Evolutionary conservation across 2,113 vertebrate species (phyloP), one percentile per base, ranked within the genome.

Genomic region (Phylloscopus whistleri): DNA sequence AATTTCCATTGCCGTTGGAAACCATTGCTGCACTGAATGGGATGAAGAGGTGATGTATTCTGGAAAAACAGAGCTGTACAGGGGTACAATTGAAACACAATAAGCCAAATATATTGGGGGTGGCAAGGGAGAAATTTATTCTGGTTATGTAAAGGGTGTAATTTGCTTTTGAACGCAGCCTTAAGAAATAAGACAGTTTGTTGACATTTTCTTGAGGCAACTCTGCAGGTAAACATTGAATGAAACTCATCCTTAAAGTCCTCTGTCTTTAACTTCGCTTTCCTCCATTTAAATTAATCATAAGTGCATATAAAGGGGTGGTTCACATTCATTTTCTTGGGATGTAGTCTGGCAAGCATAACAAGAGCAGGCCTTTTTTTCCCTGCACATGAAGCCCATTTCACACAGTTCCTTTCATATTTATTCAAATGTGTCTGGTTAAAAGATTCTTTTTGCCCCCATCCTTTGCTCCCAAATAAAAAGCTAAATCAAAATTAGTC

Each of bases 401-500:
- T 81, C 64, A 75, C 39, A 88, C 11, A 48, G 27, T 66, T 91
- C 24, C 17, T 87, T 91, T 70, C n/a, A n/a, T 87, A 60, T 62
- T 67, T 95, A 6, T 82, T 88, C 33, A 64, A 51, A 51, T 83
- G 13, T 80, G 15, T 63, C 44, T 95, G 24, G 59, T 90, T 85
- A 75, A 22, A 64, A 79, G 56, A 35, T 31, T 80, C 30, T 58
- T 79, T 95, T 92, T 89, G 28, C 39, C 46, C 35, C 12, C 51
- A 66, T 79, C 39, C 6, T 82, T 91, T 94, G 52, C 56, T 94
- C 56, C 6, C 22, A 81, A 88, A 12, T 46, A 86, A 90, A 94
- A 22, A 89, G 8, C 23, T 84, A 92, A 76, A 64, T 49, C 74
- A 81, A 77, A 78, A 91, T 88, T 95, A 96, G 90, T 96, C 96